Evolutionary conservation across 2,113 vertebrate species (phyloP), one percentile per base, ranked within the genome.

Genomic region (Podarcis muralis): DNA sequence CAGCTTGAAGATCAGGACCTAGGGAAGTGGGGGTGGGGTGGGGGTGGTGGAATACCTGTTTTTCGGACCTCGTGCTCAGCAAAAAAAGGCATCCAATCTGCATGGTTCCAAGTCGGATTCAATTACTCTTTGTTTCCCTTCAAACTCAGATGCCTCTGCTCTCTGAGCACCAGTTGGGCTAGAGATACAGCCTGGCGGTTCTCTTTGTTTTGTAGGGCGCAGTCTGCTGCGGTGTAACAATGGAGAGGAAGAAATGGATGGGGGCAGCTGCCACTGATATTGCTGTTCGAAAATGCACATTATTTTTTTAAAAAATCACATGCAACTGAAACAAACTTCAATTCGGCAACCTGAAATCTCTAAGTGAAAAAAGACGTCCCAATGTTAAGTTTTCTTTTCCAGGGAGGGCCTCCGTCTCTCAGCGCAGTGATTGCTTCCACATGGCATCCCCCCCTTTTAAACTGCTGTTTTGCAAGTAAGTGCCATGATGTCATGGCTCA

Each of bases 401-500:
- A 66, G 74, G 74, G 87, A 78, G 86, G 75, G 89, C 75, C 16
- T 85, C 35, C 83, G 91, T 93, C 86, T 91, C 86, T 25, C 76
- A 83, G 88, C 68, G 13, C 80, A 85, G 77, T 90, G 90, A 95
- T 95, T 92, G 91, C 90, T 94, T 88, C 94, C 95, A 95, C 87
- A 88, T 94, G 91, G 86, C 88, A 43, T 90, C 57, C 81, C 82
- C 66, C 59, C 59, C 59, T 62, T 85, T 37, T 85, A 89, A 43
- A 23, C 53, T 74, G 88, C 76, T 77, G 7, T 30, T 89, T 57
- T 79, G 89, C 86, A 59, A 62, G 91, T 75, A 81, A 84, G 11
- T 0, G 90, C 20, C 80, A 76, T 90, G 90, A 90, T 87, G 91
- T 87, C 91, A 92, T 23, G 92, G 77, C 92, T 93, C 91, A 92